Evolutionary conservation across 2,113 vertebrate species (phyloP), one percentile per base, ranked within the genome.

Genomic region (Psephotus haematonotus): DNA sequence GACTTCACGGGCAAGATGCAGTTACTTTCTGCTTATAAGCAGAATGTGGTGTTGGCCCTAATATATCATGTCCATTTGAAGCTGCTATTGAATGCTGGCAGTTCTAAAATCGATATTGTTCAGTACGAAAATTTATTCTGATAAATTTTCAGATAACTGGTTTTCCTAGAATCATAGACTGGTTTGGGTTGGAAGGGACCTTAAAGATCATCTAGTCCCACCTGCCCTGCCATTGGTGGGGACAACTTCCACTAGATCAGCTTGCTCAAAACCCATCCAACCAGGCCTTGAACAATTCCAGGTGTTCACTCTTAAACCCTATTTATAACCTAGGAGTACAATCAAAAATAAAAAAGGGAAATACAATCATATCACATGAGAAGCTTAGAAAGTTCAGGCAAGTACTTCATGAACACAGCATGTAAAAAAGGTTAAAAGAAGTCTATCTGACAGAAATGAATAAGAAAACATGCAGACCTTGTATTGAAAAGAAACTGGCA

Each of bases 1-100:
- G 2, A 46, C 12, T 8, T 70, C 23, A 12, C 0, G 0, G 16
- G 39, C 23, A 88, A 64, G 22, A 49, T 62, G 49, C 43, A 63
- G 6, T 11, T 62, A 37, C 81, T 28, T 31, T 71, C 67, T 47
- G 20, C 11, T 13, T 67, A 9, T 3, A 18, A 85, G 41, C 6
- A 52, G 22, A 88, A 47, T 7, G 24, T n/a, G 24, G 6, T 43
- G 6, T 7, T 55, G 13, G 9, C 28, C 37, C 18, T 37, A 52
- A 91, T 20, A 47, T 24, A 23, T 13, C 12, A 68, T 6, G 8
- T 6, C 15, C 37, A 13, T n/a, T 77, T 43, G 37, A 76, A 88
- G 22, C 23, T 70, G 22, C 8, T 55, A 33, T 28, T 74, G 62
- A 84, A 69, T 43, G 22, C 4, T 49, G 16, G 7, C 7, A 46